phyloP scores from a whole-genome alignment of 2,888 invertebrate species.

The Anoncus sp. region DNA sequence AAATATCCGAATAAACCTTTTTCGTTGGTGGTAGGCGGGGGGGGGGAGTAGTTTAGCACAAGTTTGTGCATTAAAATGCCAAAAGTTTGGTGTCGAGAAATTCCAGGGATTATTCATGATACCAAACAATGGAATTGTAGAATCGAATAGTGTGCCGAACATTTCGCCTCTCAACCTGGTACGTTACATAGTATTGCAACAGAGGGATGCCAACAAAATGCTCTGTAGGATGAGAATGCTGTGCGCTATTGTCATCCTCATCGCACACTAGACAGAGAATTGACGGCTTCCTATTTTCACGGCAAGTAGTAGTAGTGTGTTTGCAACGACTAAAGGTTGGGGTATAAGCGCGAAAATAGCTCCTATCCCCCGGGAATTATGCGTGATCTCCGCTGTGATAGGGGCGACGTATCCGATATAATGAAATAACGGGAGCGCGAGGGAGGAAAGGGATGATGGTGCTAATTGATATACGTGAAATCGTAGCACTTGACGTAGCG shows the following conservation, averaged over 20 bases:
- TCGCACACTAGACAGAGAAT: conserved; percentile 12
- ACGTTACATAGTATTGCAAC: neutral
- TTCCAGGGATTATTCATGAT: conserved; percentile 16
- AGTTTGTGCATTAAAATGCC: neutral
- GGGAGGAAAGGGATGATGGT: neutral
- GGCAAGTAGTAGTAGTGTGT: conserved; percentile 1
- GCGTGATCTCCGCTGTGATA: conserved; percentile 36
- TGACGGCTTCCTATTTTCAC: conserved; percentile 2
- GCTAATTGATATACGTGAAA: conserved; percentile 52
- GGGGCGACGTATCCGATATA: conserved; percentile 49
- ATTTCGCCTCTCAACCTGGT: neutral
- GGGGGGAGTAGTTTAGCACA: no score
- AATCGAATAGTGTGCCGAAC: conserved; percentile 3
- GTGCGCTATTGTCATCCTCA: neutral
- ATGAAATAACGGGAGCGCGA: conserved; percentile 53
- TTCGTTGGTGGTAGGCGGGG: no score
- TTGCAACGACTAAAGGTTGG: conserved; percentile 8
- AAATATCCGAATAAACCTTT: neutral
- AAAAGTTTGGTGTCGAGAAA: neutral
- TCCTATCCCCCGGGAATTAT: conserved; percentile 52
- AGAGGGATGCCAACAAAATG: conserved; percentile 34
- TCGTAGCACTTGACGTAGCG: conserved; percentile 40
- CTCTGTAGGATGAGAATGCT: conserved; percentile 28
- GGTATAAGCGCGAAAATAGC: conserved; percentile 35
- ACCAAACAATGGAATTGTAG: neutral